Conservation (phyloP, 2,888 invertebrate genomes). For the Lottia scabra region DNA sequence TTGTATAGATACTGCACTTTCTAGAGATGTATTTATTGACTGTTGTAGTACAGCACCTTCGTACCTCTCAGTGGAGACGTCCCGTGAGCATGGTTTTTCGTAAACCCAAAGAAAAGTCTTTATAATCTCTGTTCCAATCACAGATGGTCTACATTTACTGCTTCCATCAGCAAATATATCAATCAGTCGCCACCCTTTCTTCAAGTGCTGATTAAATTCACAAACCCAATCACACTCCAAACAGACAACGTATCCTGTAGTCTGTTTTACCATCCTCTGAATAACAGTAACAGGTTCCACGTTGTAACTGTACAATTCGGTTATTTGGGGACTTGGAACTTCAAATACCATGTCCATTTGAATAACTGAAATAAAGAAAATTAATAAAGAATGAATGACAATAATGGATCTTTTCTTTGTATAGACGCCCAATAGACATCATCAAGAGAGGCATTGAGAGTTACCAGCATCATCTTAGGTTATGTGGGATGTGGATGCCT, state of each 20-base stretch:
- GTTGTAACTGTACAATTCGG: slow-evolving; percentile 52
- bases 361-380: slow-evolving; percentile 45
- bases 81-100: slow-evolving; percentile 55
- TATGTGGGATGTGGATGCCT: too few relatives aligned
- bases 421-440: too few relatives aligned
- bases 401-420: too few relatives aligned
- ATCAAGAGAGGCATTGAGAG: too few relatives aligned
- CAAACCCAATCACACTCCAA: slow-evolving; percentile 56
- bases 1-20: not conserved
- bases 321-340: slow-evolving; percentile 41
- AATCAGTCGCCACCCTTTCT: slow-evolving; percentile 61
- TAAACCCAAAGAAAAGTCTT: slow-evolving; percentile 62
- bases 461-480: too few relatives aligned
- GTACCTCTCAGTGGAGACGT: slow-evolving; percentile 52
- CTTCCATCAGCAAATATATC: slow-evolving; percentile 58
- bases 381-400: too few relatives aligned
- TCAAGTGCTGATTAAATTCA: slow-evolving; percentile 48
- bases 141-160: not conserved
- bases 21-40: slow-evolving; percentile 38
- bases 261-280: slow-evolving; percentile 2
- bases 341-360: slow-evolving; percentile 64
- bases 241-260: slow-evolving; percentile 25
- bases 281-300: slow-evolving; percentile 37
- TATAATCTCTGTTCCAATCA: slow-evolving; percentile 11
- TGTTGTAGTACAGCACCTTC: slow-evolving; percentile 59